Base-by-base conservation (phyloP, 2,888 invertebrate genomes). In the Oxystoma pomonae region DNA sequence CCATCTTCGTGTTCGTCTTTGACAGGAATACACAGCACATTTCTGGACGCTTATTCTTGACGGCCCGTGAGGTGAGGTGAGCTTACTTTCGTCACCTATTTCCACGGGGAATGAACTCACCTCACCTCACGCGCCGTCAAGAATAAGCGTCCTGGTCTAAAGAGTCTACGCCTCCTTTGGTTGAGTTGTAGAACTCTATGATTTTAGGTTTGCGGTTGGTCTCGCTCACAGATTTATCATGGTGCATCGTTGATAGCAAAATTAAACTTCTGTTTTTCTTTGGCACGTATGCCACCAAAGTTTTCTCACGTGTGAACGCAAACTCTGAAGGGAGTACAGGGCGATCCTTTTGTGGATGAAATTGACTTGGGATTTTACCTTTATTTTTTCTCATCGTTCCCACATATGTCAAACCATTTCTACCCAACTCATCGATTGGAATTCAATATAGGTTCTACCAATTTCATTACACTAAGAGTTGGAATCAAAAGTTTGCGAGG, bases 331-430 rank as follows among this genome's bases (percentile, higher is more conserved):
- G n/a, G n/a, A n/a, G n/a, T n/a, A n/a, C 57, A 55, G 59, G 65
- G 20, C 64, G 56, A 59, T 53, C 57, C 62, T 66, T 67, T 20
- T 63, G 57, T 50, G 73, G 70, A 57, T 68, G 64, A 69, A 75
- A 74, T 64, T 72, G 66, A 51, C 60, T 16, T 18, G 73, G 73
- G 60, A 74, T 70, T 64, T 71, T 69, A 55, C 64, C 65, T 66
- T 73, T 74, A 60, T 74, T 73, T 67, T 72, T 74, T 61, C 65
- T 69, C 63, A 74, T 60, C 12, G 72, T 71, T 1, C 73, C 71
- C 7, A 71, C 67, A 62, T 68, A 70, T n/a, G 70, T 70, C 51
- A 69, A 67, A 49, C 65, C 67, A 18, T 62, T 59, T 58, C 60
- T 60, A 17, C 60, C 68, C 70, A 18, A 67, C 67, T 63, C 61